Conservation (phyloP, 2,113 vertebrate genomes). For the Ophiodon elongatus region DNA sequence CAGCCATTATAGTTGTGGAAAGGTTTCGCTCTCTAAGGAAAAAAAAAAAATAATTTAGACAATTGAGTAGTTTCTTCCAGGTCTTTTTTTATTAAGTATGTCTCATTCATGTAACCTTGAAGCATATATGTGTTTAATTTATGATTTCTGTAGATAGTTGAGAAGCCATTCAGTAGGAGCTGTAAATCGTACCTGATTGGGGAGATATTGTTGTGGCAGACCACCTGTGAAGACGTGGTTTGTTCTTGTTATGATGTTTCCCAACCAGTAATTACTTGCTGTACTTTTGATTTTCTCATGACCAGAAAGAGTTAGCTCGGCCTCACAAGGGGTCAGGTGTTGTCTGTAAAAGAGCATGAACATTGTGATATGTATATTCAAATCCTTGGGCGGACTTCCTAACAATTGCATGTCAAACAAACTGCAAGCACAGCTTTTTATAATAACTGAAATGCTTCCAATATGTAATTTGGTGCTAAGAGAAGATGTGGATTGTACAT, state of each 20-base stretch:
- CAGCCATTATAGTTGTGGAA: slow-evolving; percentile 90
- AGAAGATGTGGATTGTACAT: background rate
- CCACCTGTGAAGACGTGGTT: slow-evolving; percentile 86
- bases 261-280: slow-evolving; percentile 70
- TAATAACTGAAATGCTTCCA: background rate
- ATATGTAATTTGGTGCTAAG: background rate
- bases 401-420: slow-evolving; percentile 1
- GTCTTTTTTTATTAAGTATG: too few species aligned
- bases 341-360: slow-evolving; percentile 79
- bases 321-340: slow-evolving; percentile 83
- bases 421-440: background rate
- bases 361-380: too few species aligned
- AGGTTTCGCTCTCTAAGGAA: slow-evolving; percentile 80
- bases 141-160: background rate
- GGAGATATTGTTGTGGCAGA: slow-evolving; percentile 76
- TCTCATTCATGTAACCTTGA: too few species aligned
- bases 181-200: slow-evolving; percentile 78
- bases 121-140: background rate
- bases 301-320: slow-evolving; percentile 81
- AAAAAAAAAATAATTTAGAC: slow-evolving; percentile 50
- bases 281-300: slow-evolving; percentile 66
- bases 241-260: slow-evolving; percentile 69
- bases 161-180: background rate
- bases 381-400: too few species aligned
- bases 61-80: too few species aligned